phyloP scores from a whole-genome alignment of 2,113 vertebrate species.

The Atrichornis clamosus region DNA sequence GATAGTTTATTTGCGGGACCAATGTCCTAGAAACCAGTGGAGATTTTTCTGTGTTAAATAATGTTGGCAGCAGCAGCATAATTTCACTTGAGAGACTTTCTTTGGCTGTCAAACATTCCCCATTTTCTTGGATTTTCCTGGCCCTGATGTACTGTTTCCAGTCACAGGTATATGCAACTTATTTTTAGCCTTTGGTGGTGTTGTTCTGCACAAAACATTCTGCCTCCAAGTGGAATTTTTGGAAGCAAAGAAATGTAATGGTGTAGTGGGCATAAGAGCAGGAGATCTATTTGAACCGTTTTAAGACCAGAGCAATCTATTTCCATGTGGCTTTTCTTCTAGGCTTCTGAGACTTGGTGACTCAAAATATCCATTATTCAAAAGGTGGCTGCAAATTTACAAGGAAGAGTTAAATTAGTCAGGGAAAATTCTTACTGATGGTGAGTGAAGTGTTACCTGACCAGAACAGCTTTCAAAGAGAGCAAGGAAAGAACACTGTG shows the following conservation, averaged over 20 bases:
- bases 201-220: not conserved
- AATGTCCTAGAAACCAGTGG: not conserved
- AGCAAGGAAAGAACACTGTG: not conserved
- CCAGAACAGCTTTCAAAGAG: not conserved
- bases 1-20: not conserved
- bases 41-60: conserved; percentile 3
- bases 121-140: conserved; percentile 16
- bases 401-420: not conserved
- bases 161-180: not conserved
- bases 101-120: not conserved
- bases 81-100: not conserved
- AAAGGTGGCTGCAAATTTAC: not conserved
- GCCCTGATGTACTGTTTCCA: not conserved
- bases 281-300: not conserved
- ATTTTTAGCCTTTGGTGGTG: not conserved
- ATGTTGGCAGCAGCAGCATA: not conserved
- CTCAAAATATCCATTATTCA: not conserved
- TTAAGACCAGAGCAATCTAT: not conserved
- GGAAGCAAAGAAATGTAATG: not conserved
- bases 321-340: not conserved
- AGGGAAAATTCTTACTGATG: not conserved
- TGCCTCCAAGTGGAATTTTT: not conserved
- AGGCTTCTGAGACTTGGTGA: not conserved
- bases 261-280: not conserved
- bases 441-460: not conserved